These are phyloP conservation scores for Caenorhabditis drosophilae DNA, from an alignment of 2,888 invertebrate species.

Conservation along the genomic window DNA sequence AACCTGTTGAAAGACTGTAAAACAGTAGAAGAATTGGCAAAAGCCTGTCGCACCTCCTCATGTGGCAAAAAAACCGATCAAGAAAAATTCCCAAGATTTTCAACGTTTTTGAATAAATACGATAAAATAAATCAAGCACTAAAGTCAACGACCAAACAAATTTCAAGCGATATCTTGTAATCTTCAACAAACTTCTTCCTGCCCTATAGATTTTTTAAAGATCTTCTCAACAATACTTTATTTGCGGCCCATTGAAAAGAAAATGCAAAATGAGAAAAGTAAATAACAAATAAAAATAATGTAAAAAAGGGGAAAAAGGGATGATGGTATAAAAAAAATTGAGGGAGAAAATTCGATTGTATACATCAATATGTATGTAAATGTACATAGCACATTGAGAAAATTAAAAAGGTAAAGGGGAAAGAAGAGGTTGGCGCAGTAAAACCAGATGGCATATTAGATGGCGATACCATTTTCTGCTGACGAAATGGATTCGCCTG, in stretches of 20 bases:
- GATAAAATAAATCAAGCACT: too few species aligned
- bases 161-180: background rate
- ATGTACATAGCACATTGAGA: conserved; percentile 32
- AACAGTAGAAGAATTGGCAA: background rate
- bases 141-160: background rate
- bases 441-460: conserved; percentile 44
- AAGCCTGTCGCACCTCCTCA: background rate
- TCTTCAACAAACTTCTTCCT: background rate
- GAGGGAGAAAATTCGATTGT: too few species aligned
- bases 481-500: conserved; percentile 32
- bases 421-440: conserved; percentile 8
- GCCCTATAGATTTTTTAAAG: too few species aligned
- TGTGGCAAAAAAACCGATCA: background rate
- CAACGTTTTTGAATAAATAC: too few species aligned
- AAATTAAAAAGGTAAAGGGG: background rate
- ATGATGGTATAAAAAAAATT: too few species aligned
- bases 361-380: conserved; percentile 33
- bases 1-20: background rate
- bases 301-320: too few species aligned
- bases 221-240: conserved; percentile 24
- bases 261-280: conserved; percentile 37
- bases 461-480: conserved; percentile 23
- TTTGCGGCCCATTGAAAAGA: conserved; percentile 31
- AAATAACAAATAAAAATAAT: too few species aligned
- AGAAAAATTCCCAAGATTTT: background rate